These are phyloP conservation scores for Ectemnius continuus DNA, from an alignment of 2,888 invertebrate genomes.

Conservation along the genomic window DNA sequence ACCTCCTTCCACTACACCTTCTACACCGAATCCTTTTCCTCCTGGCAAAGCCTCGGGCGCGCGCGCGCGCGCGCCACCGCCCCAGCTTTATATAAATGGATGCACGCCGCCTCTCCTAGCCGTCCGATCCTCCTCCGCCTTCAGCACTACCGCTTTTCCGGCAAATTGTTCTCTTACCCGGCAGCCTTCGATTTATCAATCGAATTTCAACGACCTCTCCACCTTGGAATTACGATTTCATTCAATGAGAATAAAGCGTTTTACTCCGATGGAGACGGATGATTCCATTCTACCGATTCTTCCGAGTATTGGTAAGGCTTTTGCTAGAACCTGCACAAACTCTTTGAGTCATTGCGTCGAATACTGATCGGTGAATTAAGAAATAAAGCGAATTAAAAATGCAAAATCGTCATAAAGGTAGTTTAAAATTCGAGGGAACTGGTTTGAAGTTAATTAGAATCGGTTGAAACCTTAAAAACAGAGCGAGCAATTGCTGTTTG, in stretches of 20 bases:
- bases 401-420: too few species aligned
- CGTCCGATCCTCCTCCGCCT: slow-evolving; percentile 61
- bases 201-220: slow-evolving; percentile 55
- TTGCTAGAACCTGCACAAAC: too few species aligned
- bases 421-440: too few species aligned
- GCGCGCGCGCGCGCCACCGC: too few species aligned
- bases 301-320: too few species aligned
- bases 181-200: slow-evolving; percentile 68
- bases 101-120: slow-evolving; percentile 59
- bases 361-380: too few species aligned
- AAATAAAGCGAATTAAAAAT: too few species aligned
- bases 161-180: slow-evolving; percentile 63
- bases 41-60: slow-evolving; percentile 59
- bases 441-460: too few species aligned
- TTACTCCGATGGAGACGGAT: not conserved
- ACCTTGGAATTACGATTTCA: not conserved
- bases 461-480: too few species aligned
- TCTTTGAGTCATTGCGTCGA: too few species aligned
- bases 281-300: not conserved
- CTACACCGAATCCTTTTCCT: slow-evolving; percentile 68
- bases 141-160: slow-evolving; percentile 44
- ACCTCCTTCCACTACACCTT: slow-evolving; percentile 56
- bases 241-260: slow-evolving; percentile 35
- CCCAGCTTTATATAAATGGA: slow-evolving; percentile 67
- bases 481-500: not conserved